Percentiles rank a stretch among this genome's conserved stretches.
Conservation (phyloP, 1,140 invertebrate species). For the Leguminivora glycinivorella region DNA sequence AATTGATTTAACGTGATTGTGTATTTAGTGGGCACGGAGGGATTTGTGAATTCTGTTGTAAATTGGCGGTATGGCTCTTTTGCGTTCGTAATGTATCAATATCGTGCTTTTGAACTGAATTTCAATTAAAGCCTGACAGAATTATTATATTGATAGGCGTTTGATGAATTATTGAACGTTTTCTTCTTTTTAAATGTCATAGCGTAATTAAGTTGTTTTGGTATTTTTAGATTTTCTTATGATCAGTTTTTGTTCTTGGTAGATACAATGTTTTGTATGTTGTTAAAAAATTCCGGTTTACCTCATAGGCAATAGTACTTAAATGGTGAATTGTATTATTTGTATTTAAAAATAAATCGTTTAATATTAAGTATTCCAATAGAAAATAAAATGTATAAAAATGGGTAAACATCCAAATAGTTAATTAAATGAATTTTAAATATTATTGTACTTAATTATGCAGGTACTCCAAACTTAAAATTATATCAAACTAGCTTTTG, state of each 20-base stretch:
- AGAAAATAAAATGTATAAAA: too few species aligned
- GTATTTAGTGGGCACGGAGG: conserved; percentile 68
- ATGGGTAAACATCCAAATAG: too few species aligned
- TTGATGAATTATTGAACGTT: conserved; percentile 63
- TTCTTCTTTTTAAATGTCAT: conserved; percentile 39
- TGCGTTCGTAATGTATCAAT: conserved; percentile 73
- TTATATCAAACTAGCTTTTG: too few species aligned
- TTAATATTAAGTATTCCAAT: too few species aligned
- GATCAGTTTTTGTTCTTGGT: not conserved
- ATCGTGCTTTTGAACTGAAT: conserved; percentile 68
- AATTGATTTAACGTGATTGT: conserved; percentile 74
- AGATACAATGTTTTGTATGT: not conserved
- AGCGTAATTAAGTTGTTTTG: conserved; percentile 53
- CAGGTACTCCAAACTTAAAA: too few species aligned
- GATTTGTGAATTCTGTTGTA: conserved; percentile 76
- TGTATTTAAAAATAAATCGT: too few species aligned
- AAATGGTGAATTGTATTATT: too few species aligned
- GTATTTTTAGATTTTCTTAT: conserved; percentile 37
- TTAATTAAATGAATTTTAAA: too few species aligned
- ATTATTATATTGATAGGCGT: conserved; percentile 75
- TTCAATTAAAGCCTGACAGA: conserved; percentile 76
- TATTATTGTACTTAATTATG: too few species aligned
- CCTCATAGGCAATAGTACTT: too few species aligned
- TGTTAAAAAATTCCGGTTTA: not conserved
- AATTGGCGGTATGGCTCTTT: conserved; percentile 70